Evolutionary conservation across 2,888 invertebrate genomes (phyloP).

Genomic region (Clitarchus hookeri): DNA sequence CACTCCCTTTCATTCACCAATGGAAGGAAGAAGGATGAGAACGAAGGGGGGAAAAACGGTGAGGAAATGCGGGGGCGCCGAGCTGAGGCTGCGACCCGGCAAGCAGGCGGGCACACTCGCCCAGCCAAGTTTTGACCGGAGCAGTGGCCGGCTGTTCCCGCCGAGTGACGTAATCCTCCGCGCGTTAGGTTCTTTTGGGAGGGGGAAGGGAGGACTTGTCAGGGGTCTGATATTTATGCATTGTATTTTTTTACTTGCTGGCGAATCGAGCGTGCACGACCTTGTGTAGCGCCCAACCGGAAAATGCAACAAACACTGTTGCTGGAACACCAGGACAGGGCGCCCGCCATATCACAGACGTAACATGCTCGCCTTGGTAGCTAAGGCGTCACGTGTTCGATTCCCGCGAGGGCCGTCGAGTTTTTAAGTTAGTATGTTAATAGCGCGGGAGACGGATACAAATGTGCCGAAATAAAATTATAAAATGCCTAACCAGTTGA

Average conservation of each 20-base stretch:
- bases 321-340: not conserved
- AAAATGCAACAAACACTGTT: slow-evolving; percentile 1
- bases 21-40: not conserved
- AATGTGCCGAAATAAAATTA: not conserved
- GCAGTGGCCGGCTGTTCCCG: not conserved
- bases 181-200: not conserved
- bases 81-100: not conserved
- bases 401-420: not conserved
- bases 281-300: not conserved
- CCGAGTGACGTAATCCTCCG: not conserved
- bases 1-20: slow-evolving; percentile 7
- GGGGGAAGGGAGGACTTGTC: not conserved
- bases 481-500: not conserved
- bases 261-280: not conserved
- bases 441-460: not conserved
- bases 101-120: not conserved
- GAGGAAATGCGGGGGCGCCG: slow-evolving; percentile 10
- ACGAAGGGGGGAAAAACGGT: not conserved
- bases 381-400: not conserved
- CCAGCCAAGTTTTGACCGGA: not conserved
- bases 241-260: not conserved
- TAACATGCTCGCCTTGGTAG: not conserved
- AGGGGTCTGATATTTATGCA: slow-evolving; percentile 1
- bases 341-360: not conserved
- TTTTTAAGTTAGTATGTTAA: not conserved